A percentile compares a stretch with the other conserved stretches of the same genome.
Evolutionary conservation across 2,113 vertebrate genomes (phyloP).

Genomic region (Ardeotis arabs): DNA sequence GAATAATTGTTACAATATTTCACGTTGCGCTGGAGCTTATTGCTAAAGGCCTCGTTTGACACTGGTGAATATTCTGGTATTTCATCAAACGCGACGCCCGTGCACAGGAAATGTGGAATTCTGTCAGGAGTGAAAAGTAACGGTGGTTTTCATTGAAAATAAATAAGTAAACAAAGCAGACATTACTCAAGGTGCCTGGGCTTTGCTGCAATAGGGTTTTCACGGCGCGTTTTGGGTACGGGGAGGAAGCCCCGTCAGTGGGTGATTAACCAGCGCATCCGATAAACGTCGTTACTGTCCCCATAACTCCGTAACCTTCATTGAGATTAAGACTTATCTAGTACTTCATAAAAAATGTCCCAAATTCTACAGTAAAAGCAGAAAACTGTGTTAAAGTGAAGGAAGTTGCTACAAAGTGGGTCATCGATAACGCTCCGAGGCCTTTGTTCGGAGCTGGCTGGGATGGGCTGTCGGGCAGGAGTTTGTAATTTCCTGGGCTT

Average conservation of each 20-base stretch:
- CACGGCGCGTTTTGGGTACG: not conserved
- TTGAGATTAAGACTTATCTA: not conserved
- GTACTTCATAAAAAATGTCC: not conserved
- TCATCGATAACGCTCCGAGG: not conserved
- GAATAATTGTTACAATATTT: constrained; percentile 57
- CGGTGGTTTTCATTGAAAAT: not conserved
- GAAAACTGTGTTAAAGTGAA: not conserved
- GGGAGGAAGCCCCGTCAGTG: not conserved
- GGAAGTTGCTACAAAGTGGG: constrained; percentile 10
- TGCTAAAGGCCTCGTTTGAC: constrained; percentile 33
- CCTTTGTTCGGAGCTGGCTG: not conserved
- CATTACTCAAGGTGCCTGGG: not conserved
- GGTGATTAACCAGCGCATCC: not conserved
- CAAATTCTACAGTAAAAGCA: not conserved
- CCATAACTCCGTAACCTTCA: not conserved
- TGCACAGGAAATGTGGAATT: not conserved
- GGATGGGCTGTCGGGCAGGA: not conserved
- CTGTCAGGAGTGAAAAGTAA: not conserved
- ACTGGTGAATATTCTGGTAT: constrained; percentile 42
- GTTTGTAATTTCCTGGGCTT: constrained; percentile 31
- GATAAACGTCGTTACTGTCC: not conserved
- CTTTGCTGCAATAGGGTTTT: not conserved
- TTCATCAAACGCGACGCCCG: not conserved
- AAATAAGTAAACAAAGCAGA: not conserved
- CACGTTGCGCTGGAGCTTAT: not conserved